Evolutionary conservation across 2,888 invertebrate genomes (phyloP), one percentile per base, ranked within the genome.

Genomic region (Tachystola acroxantha): DNA sequence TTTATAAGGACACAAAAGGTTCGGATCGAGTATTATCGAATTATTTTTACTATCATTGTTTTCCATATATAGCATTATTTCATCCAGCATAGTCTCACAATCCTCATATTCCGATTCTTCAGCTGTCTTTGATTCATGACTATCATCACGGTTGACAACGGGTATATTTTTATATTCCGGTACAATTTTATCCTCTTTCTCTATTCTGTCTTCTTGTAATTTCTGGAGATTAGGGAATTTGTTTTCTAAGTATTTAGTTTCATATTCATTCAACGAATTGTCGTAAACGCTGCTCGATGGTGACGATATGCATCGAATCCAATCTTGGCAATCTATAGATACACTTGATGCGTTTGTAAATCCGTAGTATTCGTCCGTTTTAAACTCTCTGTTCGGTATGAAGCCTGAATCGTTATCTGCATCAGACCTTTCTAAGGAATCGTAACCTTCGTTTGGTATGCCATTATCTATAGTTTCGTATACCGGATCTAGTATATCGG

Each of bases 401-500:
- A 63, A 64, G 10, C 63, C 72, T 0, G 73, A 72, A 45, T 74
- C 67, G 29, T 62, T 67, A 26, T 70, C 63, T 1, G 42, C 28
- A 12, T 68, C 69, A 1, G 69, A 67, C 31, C 69, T 60, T 41
- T 73, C 72, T 36, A 70, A 45, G 9, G 63, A 68, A 44, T 79
- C 77, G 39, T 79, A 82, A 1, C 73, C 65, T 44, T 68, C 69
- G 38, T 76, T 79, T 3, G 57, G 55, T 7, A 62, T 37, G 28
- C 70, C 73, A 41, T 64, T 64, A 36, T 74, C 67, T 39, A 86
- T 70, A 7, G 78, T 78, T 64, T 86, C 86, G 36, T 85, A 85
- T 1, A 79, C 66, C 9, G 86, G 86, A 35, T 86, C 85, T 39
- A 86, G 57, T 31, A 85, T 78, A 43, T 82, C 82, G 1, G 82